Percentiles rank a stretch among this genome's conserved stretches.
Evolutionary conservation across 2,888 invertebrate species (phyloP).

Genomic region (Zaprionus lineosus): DNA sequence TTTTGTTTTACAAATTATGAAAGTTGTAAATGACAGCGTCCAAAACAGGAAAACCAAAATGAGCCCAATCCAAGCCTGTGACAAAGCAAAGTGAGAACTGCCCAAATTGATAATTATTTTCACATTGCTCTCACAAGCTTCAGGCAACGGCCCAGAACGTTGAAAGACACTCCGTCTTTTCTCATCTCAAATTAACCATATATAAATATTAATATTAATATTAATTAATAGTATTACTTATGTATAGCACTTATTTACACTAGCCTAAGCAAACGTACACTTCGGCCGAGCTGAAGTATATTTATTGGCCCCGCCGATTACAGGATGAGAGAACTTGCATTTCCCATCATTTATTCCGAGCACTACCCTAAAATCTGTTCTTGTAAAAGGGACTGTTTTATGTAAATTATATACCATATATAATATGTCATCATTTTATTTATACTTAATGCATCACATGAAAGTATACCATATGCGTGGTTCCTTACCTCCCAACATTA

Average conservation of each 20-base stretch:
- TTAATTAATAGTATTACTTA: slow-evolving; percentile 29
- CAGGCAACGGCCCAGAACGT: slow-evolving; percentile 42
- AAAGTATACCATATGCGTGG: too few species aligned
- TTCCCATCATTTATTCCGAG: too few species aligned
- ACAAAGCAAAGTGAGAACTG: slow-evolving; percentile 34
- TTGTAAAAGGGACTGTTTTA: too few species aligned
- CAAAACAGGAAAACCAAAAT: slow-evolving; percentile 28
- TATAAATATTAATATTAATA: slow-evolving; percentile 12
- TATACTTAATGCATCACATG: too few species aligned
- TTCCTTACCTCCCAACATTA: too few species aligned
- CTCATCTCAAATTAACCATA: slow-evolving; percentile 9
- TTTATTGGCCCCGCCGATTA: not conserved
- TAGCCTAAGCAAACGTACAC: slow-evolving; percentile 52
- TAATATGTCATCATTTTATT: too few species aligned
- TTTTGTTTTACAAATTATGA: slow-evolving; percentile 53
- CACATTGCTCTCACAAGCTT: slow-evolving; percentile 44
- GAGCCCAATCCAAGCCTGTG: slow-evolving; percentile 26
- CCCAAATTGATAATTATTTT: slow-evolving; percentile 26
- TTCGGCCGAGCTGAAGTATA: slow-evolving; percentile 58
- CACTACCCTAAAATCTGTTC: too few species aligned
- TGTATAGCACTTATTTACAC: slow-evolving; percentile 46
- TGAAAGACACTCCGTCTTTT: slow-evolving; percentile 31
- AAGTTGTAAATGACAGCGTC: slow-evolving; percentile 51
- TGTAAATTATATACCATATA: too few species aligned
- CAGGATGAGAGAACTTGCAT: slow-evolving; percentile 21